Conservation (phyloP, 2,888 invertebrate species). For the Halictus quadricinctus region DNA sequence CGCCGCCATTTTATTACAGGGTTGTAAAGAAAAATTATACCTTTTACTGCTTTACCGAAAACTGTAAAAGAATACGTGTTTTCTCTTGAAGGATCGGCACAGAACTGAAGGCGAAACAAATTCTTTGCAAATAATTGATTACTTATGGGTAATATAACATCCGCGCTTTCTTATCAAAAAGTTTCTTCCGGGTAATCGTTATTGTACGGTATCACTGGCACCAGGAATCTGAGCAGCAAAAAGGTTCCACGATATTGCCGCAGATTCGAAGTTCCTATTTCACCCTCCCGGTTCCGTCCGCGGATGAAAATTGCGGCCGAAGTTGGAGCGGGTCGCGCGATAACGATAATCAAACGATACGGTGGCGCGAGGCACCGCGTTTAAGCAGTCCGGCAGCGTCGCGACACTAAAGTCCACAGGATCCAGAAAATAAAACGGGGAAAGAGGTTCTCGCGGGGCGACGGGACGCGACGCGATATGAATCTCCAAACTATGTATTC, state of each 20-base stretch:
- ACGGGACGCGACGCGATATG: constrained; percentile 23
- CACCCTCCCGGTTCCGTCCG: not conserved
- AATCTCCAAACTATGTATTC: constrained; percentile 44
- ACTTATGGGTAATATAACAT: not conserved
- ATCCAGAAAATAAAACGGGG: constrained; percentile 17
- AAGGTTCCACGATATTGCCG: constrained; percentile 12
- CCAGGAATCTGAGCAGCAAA: constrained; percentile 3
- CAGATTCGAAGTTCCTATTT: constrained; percentile 17
- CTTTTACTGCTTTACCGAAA: too few relatives aligned
- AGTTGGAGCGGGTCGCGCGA: constrained; percentile 20
- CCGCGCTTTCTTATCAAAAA: not conserved
- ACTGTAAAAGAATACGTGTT: too few relatives aligned
- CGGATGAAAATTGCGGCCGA: constrained; percentile 14
- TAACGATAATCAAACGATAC: constrained; percentile 32
- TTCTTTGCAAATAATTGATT: too few relatives aligned
- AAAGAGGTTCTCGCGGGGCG: constrained; percentile 18
- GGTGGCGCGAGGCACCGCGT: not conserved
- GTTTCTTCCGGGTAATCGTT: not conserved
- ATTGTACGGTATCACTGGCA: not conserved
- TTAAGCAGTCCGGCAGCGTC: constrained; percentile 23
- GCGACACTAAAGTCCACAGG: constrained; percentile 14
- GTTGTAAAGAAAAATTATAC: too few relatives aligned
- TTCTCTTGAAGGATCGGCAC: too few relatives aligned
- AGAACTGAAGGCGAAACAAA: too few relatives aligned
- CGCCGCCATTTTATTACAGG: too few relatives aligned